Base-by-base conservation (phyloP, 2,888 invertebrate genomes). In the Trachelus iudaicus region DNA sequence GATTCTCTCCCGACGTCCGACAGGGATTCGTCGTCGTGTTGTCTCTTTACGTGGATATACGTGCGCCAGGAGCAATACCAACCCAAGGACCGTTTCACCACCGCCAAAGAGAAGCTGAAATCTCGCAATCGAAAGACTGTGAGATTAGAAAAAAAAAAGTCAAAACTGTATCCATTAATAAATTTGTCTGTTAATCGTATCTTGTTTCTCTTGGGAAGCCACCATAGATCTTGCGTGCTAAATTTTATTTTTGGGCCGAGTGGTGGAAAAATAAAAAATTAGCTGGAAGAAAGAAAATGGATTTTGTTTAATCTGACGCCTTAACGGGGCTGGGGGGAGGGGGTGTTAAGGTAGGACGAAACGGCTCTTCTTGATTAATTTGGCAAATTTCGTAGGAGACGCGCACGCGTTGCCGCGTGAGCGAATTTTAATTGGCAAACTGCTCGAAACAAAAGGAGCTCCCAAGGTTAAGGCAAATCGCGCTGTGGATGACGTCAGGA, bases 381-480 rank as follows among this genome's bases (percentile, higher is more conserved):
- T 56, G 40, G 40, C 23, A 56, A 56, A 56, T 23, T 23, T 56
- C 9, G 40, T 23, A 23, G 3, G 71, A 30, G 31, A 71, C 71
- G 71, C 2, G 69, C 69, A 15, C 69, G 30, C 33, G 71, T 33
- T 33, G 71, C 73, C 31, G 34, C 74, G 35, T 13, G 34, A 86
- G 84, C 82, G 84, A 86, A 86, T 83, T 87, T 85, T 87, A 85
- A 87, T 84, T 85, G 83, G 81, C 84, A 81, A 81, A 81, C 79
- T 81, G 81, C 75, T 79, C 76, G 83, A 81, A 83, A 86, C 86
- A 85, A 85, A 86, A 84, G 84, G 80, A 86, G 80, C 82, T 34
- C 74, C 35, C 90, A 90, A 90, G 90, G 90, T 88, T 88, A 87
- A 89, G 86, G 88, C 89, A 89, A 88, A 89, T 88, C 88, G 86